These are phyloP conservation scores for Cerceris rybyensis DNA, from an alignment of 2,888 invertebrate species.

Conservation along the genomic window DNA sequence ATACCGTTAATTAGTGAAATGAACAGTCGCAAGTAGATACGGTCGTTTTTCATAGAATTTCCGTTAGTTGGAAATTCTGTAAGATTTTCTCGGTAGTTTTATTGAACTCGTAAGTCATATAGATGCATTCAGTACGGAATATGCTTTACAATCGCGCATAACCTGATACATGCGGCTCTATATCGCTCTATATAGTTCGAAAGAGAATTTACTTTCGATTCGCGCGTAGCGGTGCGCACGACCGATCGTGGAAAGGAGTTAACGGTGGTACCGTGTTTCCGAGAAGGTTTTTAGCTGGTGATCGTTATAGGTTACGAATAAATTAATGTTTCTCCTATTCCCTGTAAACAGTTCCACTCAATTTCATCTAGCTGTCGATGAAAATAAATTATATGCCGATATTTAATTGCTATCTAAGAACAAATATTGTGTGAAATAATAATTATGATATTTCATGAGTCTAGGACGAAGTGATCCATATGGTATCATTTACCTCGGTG, in stretches of 20 bases:
- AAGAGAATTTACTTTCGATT: constrained; percentile 68
- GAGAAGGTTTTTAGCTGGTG: constrained; percentile 24
- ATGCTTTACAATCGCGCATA: constrained; percentile 49
- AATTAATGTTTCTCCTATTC: constrained; percentile 26
- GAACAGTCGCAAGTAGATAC: too few species aligned
- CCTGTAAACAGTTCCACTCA: neutral
- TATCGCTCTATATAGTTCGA: constrained; percentile 17
- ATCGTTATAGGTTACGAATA: constrained; percentile 24
- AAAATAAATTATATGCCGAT: neutral
- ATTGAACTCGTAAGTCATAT: neutral
- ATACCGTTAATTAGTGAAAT: too few species aligned
- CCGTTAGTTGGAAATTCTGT: neutral
- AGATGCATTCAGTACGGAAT: constrained; percentile 35
- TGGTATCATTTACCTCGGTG: too few species aligned
- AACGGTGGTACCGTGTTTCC: constrained; percentile 30
- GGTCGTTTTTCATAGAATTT: too few species aligned
- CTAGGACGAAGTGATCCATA: too few species aligned
- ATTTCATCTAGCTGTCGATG: neutral
- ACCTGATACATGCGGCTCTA: constrained; percentile 42
- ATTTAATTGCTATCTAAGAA: neutral
- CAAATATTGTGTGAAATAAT: too few species aligned
- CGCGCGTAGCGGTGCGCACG: constrained; percentile 50
- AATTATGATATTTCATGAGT: too few species aligned
- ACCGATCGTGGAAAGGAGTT: constrained; percentile 51
- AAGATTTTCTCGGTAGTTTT: neutral